Conservation (phyloP, 2,888 invertebrate genomes). For the Phyto melanocephala region DNA sequence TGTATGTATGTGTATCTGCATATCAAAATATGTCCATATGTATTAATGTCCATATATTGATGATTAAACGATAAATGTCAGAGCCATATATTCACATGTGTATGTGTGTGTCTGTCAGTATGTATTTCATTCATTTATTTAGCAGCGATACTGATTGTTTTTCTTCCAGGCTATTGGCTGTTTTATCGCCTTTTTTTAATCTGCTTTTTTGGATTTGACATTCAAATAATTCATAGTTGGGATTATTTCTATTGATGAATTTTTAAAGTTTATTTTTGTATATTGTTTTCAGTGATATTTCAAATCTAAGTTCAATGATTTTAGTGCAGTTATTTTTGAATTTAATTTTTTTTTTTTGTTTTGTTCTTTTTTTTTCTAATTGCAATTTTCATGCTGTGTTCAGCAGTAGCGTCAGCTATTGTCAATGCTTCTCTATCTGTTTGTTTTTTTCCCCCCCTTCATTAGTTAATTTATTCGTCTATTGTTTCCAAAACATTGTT, state of each 20-base stretch:
- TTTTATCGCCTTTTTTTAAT: slow-evolving; percentile 25
- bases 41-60: neutral
- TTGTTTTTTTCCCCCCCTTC: neutral
- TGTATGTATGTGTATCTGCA: no score
- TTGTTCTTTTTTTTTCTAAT: neutral
- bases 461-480: neutral
- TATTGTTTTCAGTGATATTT: slow-evolving; percentile 14
- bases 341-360: neutral
- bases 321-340: neutral
- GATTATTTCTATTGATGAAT: slow-evolving; percentile 30
- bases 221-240: slow-evolving; percentile 52
- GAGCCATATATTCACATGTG: neutral
- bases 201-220: neutral
- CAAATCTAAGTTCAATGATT: slow-evolving; percentile 34
- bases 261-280: slow-evolving; percentile 15
- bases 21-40: neutral
- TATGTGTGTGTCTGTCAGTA: neutral
- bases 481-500: slow-evolving; percentile 6
- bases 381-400: neutral
- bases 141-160: slow-evolving; percentile 23
- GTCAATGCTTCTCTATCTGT: neutral
- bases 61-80: slow-evolving; percentile 36
- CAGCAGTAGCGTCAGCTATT: neutral
- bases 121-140: neutral
- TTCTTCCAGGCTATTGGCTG: slow-evolving; percentile 18